Evolutionary conservation across 1,140 invertebrate species (phyloP).

Genomic region (Centruroides sculpturatus): DNA sequence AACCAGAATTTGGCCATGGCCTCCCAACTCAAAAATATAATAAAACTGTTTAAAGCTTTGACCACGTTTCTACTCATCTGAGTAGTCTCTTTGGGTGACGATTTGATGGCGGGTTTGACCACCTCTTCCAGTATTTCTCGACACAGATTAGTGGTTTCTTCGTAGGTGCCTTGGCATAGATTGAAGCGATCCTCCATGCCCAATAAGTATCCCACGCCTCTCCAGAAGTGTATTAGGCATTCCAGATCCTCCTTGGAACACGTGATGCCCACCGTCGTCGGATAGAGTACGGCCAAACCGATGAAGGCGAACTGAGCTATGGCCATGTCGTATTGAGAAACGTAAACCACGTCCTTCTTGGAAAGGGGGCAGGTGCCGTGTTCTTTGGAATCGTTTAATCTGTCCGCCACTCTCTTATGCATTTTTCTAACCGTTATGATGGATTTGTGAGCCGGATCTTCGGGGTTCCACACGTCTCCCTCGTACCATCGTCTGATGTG

Average conservation of each 20-base stretch:
- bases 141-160: slow-evolving; percentile 29
- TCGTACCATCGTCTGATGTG: slow-evolving; percentile 59
- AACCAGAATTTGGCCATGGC: slow-evolving; percentile 16
- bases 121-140: slow-evolving; percentile 24
- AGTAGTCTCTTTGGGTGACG: slow-evolving; percentile 7
- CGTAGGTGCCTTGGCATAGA: slow-evolving; percentile 35
- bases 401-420: slow-evolving; percentile 28
- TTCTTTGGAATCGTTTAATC: slow-evolving; percentile 19
- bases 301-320: slow-evolving; percentile 26
- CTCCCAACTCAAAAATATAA: slow-evolving; percentile 14
- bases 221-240: slow-evolving; percentile 69
- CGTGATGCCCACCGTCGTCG: slow-evolving; percentile 12
- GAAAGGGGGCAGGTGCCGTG: no score
- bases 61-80: slow-evolving; percentile 17
- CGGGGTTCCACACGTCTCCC: slow-evolving; percentile 37
- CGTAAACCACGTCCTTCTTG: not conserved
- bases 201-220: slow-evolving; percentile 57
- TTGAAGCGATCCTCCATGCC: slow-evolving; percentile 64
- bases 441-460: slow-evolving; percentile 29
- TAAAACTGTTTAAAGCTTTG: slow-evolving; percentile 13
- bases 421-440: slow-evolving; percentile 31
- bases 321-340: slow-evolving; percentile 27
- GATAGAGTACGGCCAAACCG: slow-evolving; percentile 22
- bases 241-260: slow-evolving; percentile 43
- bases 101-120: slow-evolving; percentile 2